A percentile compares a stretch with the other conserved stretches of the same genome.
Evolutionary conservation across 2,113 vertebrate species (phyloP).

Genomic region (Sphaerodactylus townsendi): DNA sequence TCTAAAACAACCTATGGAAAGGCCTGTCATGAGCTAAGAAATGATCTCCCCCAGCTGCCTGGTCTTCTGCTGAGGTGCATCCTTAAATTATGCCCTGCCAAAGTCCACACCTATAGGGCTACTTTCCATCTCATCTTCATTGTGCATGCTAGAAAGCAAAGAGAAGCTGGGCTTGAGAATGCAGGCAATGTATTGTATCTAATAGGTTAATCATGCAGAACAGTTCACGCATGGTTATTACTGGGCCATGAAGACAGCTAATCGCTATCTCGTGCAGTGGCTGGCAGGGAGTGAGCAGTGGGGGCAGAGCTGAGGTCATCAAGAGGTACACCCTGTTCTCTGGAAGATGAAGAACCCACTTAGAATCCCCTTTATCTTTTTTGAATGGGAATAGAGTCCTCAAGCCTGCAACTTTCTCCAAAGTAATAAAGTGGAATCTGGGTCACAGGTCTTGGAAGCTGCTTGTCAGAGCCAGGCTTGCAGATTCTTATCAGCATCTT

Average conservation of each 20-base stretch:
- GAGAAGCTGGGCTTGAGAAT: neutral
- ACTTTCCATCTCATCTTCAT: neutral
- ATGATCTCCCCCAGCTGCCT: neutral
- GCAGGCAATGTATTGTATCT: conserved; percentile 9
- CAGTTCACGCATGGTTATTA: conserved; percentile 20
- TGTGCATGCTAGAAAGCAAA: conserved; percentile 1
- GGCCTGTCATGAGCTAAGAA: too few species aligned
- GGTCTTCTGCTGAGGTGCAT: neutral
- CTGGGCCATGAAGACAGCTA: conserved; percentile 19
- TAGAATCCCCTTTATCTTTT: neutral
- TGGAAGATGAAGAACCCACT: neutral
- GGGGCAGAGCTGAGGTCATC: conserved; percentile 9
- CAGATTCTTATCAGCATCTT: neutral
- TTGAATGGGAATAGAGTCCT: neutral
- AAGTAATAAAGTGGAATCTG: neutral
- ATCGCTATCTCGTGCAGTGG: conserved; percentile 10
- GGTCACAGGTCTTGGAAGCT: neutral
- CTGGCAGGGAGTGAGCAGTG: conserved; percentile 15
- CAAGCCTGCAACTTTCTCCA: neutral
- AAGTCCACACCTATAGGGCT: neutral
- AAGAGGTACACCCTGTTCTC: conserved; percentile 2
- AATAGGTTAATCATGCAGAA: conserved; percentile 26
- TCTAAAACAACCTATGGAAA: neutral
- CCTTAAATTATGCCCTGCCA: neutral
- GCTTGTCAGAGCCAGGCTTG: neutral